Conservation (phyloP, 2,113 vertebrate species). For the Dasyprocta punctata region DNA sequence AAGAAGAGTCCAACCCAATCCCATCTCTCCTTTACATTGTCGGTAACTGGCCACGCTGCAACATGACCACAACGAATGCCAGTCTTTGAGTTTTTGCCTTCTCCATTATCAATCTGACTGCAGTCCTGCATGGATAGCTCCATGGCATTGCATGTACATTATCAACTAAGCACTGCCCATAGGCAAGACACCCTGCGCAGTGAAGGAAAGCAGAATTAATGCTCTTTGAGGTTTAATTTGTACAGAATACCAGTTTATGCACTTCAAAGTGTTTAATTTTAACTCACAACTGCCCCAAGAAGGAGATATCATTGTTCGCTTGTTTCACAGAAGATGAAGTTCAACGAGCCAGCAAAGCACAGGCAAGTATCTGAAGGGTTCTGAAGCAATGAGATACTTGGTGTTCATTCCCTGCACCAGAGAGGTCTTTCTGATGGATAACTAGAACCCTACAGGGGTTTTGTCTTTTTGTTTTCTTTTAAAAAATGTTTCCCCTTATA, state of each 20-base stretch:
- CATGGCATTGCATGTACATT: neutral
- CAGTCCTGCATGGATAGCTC: neutral
- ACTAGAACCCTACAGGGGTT: neutral
- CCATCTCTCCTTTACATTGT: neutral
- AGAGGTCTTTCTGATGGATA: neutral
- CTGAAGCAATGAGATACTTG: no score
- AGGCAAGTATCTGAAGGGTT: neutral
- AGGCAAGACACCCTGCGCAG: neutral
- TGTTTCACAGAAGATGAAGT: neutral
- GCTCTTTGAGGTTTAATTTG: neutral
- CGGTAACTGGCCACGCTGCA: neutral
- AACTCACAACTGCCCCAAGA: neutral
- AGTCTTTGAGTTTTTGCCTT: neutral
- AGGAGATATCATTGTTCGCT: neutral
- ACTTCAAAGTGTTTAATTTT: neutral
- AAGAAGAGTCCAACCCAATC: neutral
- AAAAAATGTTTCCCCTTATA: neutral
- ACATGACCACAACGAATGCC: neutral
- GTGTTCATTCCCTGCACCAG: neutral
- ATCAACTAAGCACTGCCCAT: neutral
- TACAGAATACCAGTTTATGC: neutral
- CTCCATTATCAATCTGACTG: neutral
- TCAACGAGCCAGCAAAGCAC: neutral
- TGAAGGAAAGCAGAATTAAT: neutral
- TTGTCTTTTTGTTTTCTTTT: neutral